A percentile compares a stretch with the other conserved stretches of the same genome.
phyloP scores from a whole-genome alignment of 1,140 invertebrate genomes.

The Cardiocondyla obscurior region DNA sequence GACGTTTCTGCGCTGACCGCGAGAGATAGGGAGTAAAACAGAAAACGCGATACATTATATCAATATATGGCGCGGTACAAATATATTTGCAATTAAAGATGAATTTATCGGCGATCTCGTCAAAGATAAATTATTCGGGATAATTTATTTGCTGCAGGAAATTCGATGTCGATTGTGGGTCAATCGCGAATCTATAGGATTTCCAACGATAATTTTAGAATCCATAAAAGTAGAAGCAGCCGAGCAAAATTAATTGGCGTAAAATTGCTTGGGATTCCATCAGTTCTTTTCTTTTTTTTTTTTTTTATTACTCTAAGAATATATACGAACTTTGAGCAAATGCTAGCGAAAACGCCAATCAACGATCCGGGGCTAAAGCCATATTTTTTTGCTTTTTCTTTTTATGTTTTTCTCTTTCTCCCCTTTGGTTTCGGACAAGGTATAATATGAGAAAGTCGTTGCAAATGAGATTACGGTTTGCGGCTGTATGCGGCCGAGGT shows the following conservation, averaged over 20 bases:
- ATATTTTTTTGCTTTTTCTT: neutral
- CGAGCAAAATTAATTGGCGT: constrained; percentile 31
- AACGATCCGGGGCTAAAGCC: neutral
- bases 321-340: constrained; percentile 6
- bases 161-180: neutral
- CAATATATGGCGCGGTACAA: no score
- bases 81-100: constrained; percentile 37
- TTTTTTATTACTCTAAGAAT: neutral
- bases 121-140: constrained; percentile 23
- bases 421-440: neutral
- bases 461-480: constrained; percentile 8
- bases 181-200: neutral
- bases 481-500: neutral
- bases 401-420: no score
- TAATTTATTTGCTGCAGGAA: constrained; percentile 39
- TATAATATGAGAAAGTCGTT: neutral
- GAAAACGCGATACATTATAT: neutral
- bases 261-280: constrained; percentile 28
- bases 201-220: constrained; percentile 26
- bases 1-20: neutral
- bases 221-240: constrained; percentile 30
- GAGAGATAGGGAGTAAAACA: no score
- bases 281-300: no score
- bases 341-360: constrained; percentile 8
- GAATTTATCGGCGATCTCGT: neutral